A percentile compares a stretch with the other conserved stretches of the same genome.
Evolutionary conservation across 2,888 invertebrate species (phyloP).

Genomic region (Drosophila nigricruria): DNA sequence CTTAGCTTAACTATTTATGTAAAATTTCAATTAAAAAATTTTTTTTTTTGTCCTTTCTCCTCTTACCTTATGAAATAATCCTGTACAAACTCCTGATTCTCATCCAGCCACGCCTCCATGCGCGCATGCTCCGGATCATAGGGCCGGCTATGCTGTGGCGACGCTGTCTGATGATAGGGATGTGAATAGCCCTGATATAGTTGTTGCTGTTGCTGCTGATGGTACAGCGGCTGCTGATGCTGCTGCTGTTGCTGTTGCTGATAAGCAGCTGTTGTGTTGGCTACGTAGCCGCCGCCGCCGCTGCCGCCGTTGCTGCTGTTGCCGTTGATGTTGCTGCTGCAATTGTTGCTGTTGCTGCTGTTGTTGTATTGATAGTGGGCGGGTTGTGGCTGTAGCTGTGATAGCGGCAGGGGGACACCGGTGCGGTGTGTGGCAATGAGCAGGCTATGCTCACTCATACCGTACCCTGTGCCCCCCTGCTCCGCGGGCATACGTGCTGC

Average conservation of each 20-base stretch:
- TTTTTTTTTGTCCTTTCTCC: accelerated
- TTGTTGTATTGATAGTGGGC: conserved; percentile 63
- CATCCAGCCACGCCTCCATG: conserved; percentile 98
- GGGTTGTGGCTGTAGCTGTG: conserved; percentile 72
- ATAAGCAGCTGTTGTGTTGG: conserved; percentile 71
- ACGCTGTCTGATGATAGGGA: conserved; percentile 59
- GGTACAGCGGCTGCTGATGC: conserved; percentile 28
- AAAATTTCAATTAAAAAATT: not conserved
- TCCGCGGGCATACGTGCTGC: conserved; percentile 87
- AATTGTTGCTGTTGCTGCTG: conserved; percentile 43
- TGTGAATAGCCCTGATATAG: conserved; percentile 64
- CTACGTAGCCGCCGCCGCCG: conserved; percentile 41
- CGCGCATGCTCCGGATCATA: conserved; percentile 95
- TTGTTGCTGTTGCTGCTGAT: conserved; percentile 54
- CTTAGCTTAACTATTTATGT: not conserved
- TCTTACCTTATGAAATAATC: conserved; percentile 96
- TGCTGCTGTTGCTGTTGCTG: conserved; percentile 54
- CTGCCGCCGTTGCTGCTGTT: conserved; percentile 21
- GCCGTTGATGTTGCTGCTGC: conserved; percentile 6
- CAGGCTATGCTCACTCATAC: conserved; percentile 86
- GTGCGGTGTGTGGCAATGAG: conserved; percentile 85
- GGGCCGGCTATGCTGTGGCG: conserved; percentile 84
- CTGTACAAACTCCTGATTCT: conserved; percentile 97
- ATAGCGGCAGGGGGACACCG: conserved; percentile 86
- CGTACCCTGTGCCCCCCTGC: conserved; percentile 88